Conservation (phyloP, 2,113 vertebrate genomes). For the Rafetus swinhoei region DNA sequence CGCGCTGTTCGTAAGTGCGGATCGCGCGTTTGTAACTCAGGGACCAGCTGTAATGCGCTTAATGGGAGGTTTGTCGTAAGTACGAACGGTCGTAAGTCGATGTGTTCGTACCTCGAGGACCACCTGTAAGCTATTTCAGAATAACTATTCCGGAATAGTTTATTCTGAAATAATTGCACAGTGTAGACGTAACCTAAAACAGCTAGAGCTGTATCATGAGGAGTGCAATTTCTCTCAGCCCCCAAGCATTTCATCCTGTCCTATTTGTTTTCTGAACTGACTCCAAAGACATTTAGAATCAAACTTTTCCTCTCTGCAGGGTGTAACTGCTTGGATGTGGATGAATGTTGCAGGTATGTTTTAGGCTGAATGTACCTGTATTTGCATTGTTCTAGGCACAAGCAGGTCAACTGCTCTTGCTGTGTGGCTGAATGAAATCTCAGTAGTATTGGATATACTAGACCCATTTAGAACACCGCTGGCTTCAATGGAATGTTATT, state of each 20-base stretch:
- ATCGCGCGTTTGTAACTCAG: too few relatives aligned
- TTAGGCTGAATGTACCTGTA: not conserved
- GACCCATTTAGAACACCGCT: not conserved
- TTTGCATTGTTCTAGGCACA: not conserved
- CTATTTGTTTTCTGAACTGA: not conserved
- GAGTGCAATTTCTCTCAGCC: not conserved
- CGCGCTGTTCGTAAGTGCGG: too few relatives aligned
- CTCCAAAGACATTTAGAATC: not conserved
- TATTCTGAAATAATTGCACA: not conserved
- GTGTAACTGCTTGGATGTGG: not conserved
- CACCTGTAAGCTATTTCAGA: too few relatives aligned
- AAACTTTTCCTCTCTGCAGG: not conserved
- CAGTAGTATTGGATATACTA: not conserved
- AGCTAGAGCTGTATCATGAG: not conserved
- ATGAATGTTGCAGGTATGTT: not conserved
- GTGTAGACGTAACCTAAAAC: not conserved
- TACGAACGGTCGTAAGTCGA: too few relatives aligned
- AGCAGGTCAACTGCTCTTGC: not conserved
- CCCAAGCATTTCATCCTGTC: not conserved
- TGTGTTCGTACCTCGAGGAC: too few relatives aligned
- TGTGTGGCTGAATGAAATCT: not conserved
- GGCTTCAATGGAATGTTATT: not conserved
- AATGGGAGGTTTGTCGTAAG: too few relatives aligned
- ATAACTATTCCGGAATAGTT: too few relatives aligned
- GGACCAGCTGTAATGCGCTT: too few relatives aligned